phyloP scores from a whole-genome alignment of 2,888 invertebrate genomes.

The Falcaria lacertinaria region DNA sequence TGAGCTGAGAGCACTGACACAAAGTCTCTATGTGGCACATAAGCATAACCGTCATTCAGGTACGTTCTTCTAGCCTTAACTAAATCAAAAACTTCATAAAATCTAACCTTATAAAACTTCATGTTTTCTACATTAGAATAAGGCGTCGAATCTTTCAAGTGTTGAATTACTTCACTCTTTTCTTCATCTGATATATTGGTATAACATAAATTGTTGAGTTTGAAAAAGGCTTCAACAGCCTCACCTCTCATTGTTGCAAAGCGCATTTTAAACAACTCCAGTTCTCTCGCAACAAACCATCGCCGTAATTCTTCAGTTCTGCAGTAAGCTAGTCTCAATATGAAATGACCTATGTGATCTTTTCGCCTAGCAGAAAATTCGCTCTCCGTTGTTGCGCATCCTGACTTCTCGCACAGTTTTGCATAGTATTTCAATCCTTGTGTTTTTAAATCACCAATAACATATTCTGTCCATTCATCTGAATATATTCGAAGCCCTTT shows the following conservation, averaged over 20 bases:
- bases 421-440: conserved; percentile 84
- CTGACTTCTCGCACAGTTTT: conserved; percentile 79
- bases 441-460: conserved; percentile 82
- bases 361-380: conserved; percentile 84
- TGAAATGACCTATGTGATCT: conserved; percentile 96
- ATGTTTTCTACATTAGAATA: conserved; percentile 79
- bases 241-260: conserved; percentile 83
- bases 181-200: conserved; percentile 83
- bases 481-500: conserved; percentile 81
- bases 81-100: conserved; percentile 91
- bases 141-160: conserved; percentile 81
- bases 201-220: conserved; percentile 83
- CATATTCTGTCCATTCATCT: conserved; percentile 83
- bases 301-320: conserved; percentile 89
- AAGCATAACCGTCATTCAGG: conserved; percentile 90
- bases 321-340: conserved; percentile 94
- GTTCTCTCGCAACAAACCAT: conserved; percentile 94
- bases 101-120: conserved; percentile 91
- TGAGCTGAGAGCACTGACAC: conserved; percentile 89
- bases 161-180: conserved; percentile 80
- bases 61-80: conserved; percentile 89
- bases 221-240: conserved; percentile 83
- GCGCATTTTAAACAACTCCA: conserved; percentile 92
- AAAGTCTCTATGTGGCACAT: conserved; percentile 91
- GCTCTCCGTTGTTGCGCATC: conserved; percentile 75